Evolutionary conservation across 2,797 vertebrate species (phyloP).

Genomic region (Sebastes matsubarae): DNA sequence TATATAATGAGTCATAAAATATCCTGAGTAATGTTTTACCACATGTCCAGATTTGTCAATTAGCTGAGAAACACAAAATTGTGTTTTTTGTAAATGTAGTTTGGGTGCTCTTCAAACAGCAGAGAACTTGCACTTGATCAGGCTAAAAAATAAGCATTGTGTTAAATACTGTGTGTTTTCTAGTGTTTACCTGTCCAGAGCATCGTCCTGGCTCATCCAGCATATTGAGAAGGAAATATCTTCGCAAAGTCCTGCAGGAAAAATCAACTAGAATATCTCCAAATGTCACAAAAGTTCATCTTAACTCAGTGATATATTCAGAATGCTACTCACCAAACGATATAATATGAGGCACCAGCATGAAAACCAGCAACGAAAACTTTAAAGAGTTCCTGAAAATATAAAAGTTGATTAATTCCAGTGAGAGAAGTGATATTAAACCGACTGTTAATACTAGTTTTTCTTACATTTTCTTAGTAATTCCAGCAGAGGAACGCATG

Average conservation of each 20-base stretch:
- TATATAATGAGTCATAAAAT: background rate
- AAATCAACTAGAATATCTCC: background rate
- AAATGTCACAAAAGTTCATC: background rate
- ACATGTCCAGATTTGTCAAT: rapidly evolving
- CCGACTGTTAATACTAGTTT: rapidly evolving
- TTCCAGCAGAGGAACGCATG: background rate
- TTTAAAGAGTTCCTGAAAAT: conserved; percentile 59
- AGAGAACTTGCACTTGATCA: background rate
- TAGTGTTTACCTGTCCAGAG: conserved; percentile 58
- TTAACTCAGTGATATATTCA: rapidly evolving
- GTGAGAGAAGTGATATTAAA: rapidly evolving
- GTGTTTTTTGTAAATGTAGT: background rate
- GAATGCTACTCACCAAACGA: conserved; percentile 66
- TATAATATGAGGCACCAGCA: conserved; percentile 34
- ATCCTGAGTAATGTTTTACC: background rate
- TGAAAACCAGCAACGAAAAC: conserved; percentile 44
- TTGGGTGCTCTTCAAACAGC: background rate
- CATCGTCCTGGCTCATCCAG: conserved; percentile 56
- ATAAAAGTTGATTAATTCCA: background rate
- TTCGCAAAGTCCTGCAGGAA: conserved; percentile 51
- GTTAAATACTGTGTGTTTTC: background rate
- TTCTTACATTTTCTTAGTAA: conserved; percentile 54
- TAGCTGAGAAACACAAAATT: background rate
- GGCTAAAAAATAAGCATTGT: background rate
- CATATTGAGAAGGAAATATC: conserved; percentile 73